Evolutionary conservation across 2,888 invertebrate species (phyloP).

Genomic region (Morpho helenor): DNA sequence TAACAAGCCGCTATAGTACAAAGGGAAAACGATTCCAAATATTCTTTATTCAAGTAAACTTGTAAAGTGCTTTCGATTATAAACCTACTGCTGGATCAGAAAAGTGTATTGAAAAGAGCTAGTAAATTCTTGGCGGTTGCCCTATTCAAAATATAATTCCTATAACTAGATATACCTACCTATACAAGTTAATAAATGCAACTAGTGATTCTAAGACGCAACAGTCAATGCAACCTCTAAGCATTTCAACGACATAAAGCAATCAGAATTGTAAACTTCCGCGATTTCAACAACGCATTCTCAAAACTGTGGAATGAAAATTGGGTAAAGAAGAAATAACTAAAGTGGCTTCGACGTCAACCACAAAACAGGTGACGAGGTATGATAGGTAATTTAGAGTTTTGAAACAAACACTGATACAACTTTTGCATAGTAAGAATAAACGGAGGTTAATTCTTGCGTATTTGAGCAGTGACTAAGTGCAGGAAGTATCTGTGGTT

Average conservation of each 20-base stretch:
- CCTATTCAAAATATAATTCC: no score
- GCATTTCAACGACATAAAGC: slow-evolving; percentile 17
- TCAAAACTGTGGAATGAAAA: slow-evolving; percentile 12
- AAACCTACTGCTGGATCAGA: no score
- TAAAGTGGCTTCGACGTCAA: slow-evolving; percentile 1
- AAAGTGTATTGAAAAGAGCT: no score
- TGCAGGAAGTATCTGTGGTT: background rate
- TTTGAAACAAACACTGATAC: slow-evolving; percentile 1
- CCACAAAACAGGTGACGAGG: slow-evolving; percentile 6
- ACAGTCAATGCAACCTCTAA: background rate
- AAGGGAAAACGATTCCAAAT: no score
- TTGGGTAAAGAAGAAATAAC: slow-evolving; percentile 8
- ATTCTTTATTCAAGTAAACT: no score
- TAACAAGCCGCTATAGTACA: no score
- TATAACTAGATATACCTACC: no score
- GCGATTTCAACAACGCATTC: slow-evolving; percentile 20
- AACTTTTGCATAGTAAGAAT: slow-evolving; percentile 1
- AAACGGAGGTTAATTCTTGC: slow-evolving; percentile 3
- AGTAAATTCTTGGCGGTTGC: no score
- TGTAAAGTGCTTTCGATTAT: no score
- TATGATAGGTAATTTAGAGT: slow-evolving; percentile 3
- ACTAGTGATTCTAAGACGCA: no score
- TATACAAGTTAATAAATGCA: no score
- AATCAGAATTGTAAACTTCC: slow-evolving; percentile 21
- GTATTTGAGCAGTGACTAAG: background rate